A percentile compares a stretch with the other conserved stretches of the same genome.
phyloP scores from a whole-genome alignment of 2,797 vertebrate species.

The Liasis olivaceus region DNA sequence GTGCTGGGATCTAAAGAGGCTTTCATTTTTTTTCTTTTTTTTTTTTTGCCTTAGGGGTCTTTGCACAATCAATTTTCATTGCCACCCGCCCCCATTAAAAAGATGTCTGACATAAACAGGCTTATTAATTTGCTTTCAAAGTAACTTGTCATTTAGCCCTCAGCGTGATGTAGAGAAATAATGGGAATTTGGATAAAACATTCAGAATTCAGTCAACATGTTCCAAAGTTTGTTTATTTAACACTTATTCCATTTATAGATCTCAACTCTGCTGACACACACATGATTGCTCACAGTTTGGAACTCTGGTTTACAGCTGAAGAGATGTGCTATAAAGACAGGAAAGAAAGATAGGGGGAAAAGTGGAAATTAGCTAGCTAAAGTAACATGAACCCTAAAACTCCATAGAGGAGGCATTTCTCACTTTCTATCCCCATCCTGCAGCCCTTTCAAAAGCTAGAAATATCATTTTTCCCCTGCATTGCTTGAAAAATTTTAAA shows the following conservation, averaged over 20 bases:
- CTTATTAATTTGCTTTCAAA: background rate
- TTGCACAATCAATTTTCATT: background rate
- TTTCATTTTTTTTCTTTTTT: background rate
- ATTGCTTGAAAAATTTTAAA: too few species aligned
- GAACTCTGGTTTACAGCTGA: background rate
- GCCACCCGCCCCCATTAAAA: background rate
- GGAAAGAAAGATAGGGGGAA: background rate
- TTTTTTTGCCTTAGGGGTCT: background rate
- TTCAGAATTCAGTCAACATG: background rate
- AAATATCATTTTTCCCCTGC: background rate
- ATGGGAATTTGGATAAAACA: background rate
- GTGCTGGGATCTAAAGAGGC: background rate
- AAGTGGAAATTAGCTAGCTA: background rate
- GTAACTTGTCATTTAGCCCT: background rate
- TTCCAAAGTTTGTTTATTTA: background rate
- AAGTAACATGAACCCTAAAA: background rate
- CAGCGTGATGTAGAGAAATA: background rate
- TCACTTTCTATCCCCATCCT: background rate
- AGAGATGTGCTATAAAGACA: background rate
- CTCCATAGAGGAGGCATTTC: background rate
- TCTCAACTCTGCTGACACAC: background rate
- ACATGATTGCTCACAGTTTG: background rate
- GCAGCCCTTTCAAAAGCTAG: background rate
- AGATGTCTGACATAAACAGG: background rate
- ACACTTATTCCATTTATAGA: background rate